Evolutionary conservation across 2,888 invertebrate species (phyloP), one percentile per base, ranked within the genome.

Genomic region (Melanchra persicariae): DNA sequence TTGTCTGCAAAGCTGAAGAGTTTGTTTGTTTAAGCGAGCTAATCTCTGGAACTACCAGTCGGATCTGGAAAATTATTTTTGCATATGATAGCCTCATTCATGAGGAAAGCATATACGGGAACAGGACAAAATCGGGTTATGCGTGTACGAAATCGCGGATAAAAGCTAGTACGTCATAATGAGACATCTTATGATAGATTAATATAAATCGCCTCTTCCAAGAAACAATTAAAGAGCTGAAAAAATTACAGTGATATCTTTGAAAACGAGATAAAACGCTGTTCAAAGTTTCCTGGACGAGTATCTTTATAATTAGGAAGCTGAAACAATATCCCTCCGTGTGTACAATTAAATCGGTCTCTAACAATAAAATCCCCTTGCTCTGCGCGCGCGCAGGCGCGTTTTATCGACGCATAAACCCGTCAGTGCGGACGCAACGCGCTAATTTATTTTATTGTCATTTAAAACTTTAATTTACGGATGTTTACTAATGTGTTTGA

Each of bases 401-500:
- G 85, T 88, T 92, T 91, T 91, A 91, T 89, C 87, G 86, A 73
- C 74, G 74, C 87, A 90, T 92, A 92, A 92, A 92, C 88, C 89
- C 90, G 88, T 91, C 91, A 89, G 86, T 90, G 87, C 86, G 74
- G 87, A 87, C 86, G 84, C 84, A 84, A 81, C 71, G 85, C 89
- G 86, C 88, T 90, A 90, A 92, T 94, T 94, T 93, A 93, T 93
- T 95, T 94, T 91, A 93, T 92, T 89, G 91, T 90, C 91, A 90
- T 92, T 93, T 92, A 90, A 93, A 92, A 91, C 91, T 89, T 90
- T 92, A 93, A 94, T 93, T 94, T 92, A 94, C 90, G 92, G 89
- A 91, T 93, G 95, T 95, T 94, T 94, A 94, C 92, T 92, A 83
- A 85, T 86, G 86, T 78, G 54, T 74, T 49, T 79, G 65, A 77